A percentile compares a stretch with the other conserved stretches of the same genome.
Evolutionary conservation across 2,113 vertebrate species (phyloP).

Genomic region (Gobiocypris rarus): DNA sequence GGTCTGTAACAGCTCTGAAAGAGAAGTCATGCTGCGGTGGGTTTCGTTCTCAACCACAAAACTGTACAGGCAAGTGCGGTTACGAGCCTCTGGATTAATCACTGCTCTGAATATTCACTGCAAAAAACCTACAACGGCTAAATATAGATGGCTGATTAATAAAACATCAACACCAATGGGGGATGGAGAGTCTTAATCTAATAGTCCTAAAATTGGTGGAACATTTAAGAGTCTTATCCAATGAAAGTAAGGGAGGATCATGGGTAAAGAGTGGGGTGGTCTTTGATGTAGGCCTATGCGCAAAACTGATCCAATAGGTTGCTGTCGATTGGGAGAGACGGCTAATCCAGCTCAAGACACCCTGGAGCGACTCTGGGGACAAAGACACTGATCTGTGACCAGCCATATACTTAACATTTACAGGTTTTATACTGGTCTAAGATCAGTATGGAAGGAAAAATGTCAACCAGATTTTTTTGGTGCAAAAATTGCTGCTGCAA

Average conservation of each 20-base stretch:
- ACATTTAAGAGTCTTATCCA: conserved; percentile 13
- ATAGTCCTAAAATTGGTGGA: conserved; percentile 52
- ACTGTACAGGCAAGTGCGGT: too few species aligned
- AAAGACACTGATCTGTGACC: background rate
- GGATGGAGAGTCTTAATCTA: conserved; percentile 41
- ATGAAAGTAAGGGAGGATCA: conserved; percentile 32
- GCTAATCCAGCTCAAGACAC: conserved; percentile 34
- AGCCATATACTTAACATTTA: background rate
- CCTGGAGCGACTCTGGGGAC: background rate
- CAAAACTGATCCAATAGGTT: conserved; percentile 55
- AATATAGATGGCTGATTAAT: conserved; percentile 64
- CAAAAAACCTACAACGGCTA: conserved; percentile 47
- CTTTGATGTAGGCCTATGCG: conserved; percentile 62
- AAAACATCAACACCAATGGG: conserved; percentile 64
- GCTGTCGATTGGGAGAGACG: conserved; percentile 40
- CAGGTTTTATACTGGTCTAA: background rate
- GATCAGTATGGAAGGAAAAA: background rate
- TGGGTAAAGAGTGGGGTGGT: conserved; percentile 42
- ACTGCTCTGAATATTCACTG: conserved; percentile 61
- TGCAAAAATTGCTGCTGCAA: background rate
- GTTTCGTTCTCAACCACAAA: background rate
- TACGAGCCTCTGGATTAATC: conserved; percentile 50
- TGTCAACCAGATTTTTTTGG: too few species aligned
- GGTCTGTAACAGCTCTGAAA: background rate
- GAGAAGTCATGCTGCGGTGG: background rate